phyloP scores from a whole-genome alignment of 2,888 invertebrate species.

The Perithous albicinctus region DNA sequence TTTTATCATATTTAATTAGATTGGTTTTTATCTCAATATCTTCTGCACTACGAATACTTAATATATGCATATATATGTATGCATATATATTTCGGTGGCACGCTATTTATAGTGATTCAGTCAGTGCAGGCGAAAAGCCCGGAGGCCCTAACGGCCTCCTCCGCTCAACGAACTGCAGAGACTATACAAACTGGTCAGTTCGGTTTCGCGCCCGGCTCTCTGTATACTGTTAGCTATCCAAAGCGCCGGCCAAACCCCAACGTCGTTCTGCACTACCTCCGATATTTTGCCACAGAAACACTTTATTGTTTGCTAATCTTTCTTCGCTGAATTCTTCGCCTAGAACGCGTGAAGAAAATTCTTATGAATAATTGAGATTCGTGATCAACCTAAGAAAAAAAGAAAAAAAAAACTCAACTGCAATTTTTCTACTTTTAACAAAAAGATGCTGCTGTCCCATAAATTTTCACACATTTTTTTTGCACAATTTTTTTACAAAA shows the following conservation, averaged over 20 bases:
- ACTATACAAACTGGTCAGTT: slow-evolving; percentile 24
- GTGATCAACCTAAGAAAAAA: no score
- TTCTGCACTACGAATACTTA: slow-evolving; percentile 13
- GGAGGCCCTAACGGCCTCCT: slow-evolving; percentile 47
- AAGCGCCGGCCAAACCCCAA: slow-evolving; percentile 9
- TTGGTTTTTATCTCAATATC: slow-evolving; percentile 33
- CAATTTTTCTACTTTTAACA: no score
- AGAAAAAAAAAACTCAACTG: no score
- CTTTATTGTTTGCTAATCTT: neutral
- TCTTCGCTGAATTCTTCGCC: neutral
- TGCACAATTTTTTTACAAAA: no score
- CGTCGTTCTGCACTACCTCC: slow-evolving; percentile 36
- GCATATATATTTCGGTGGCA: slow-evolving; percentile 66
- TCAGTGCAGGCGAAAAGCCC: slow-evolving; percentile 71
- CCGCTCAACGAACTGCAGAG: slow-evolving; percentile 16
- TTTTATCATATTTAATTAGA: no score
- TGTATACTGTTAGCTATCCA: neutral
- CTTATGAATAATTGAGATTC: no score
- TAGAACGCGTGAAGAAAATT: no score
- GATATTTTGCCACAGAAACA: neutral
- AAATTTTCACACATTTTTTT: no score
- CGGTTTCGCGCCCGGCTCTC: slow-evolving; percentile 28
- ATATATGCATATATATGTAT: slow-evolving; percentile 9
- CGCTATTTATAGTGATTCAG: slow-evolving; percentile 79
- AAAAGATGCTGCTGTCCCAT: no score